These are phyloP conservation scores for Parnassius mnemosyne DNA, from an alignment of 2,888 invertebrate genomes.

Conservation along the genomic window DNA sequence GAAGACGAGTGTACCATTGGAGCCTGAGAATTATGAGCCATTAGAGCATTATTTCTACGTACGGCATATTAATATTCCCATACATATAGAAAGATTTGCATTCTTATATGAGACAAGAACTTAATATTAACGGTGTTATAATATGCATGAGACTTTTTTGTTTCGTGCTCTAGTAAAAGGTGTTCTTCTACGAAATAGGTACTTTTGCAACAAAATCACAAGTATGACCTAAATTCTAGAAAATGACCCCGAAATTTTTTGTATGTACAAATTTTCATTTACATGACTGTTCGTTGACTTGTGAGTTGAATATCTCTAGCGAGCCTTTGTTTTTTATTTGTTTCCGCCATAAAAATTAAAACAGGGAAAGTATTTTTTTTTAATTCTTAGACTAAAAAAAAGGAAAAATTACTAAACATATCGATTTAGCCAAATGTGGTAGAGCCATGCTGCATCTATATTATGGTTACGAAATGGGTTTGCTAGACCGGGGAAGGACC, in stretches of 20 bases:
- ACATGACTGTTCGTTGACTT: too few species aligned
- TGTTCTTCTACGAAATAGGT: background rate
- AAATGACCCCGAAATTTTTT: background rate
- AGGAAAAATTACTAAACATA: too few species aligned
- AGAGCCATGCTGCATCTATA: too few species aligned
- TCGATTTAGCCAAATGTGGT: too few species aligned
- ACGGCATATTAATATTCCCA: conserved; percentile 7
- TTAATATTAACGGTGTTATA: conserved; percentile 2
- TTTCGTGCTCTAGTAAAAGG: background rate
- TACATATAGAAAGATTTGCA: background rate
- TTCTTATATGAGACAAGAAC: conserved; percentile 1
- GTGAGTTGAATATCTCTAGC: background rate
- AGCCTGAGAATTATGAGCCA: background rate
- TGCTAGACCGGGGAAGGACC: too few species aligned
- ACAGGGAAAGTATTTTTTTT: too few species aligned
- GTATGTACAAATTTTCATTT: too few species aligned
- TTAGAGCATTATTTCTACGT: conserved; percentile 5
- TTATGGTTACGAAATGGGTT: too few species aligned
- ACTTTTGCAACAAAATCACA: conserved; percentile 13
- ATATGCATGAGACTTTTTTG: background rate
- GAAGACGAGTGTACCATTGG: too few species aligned
- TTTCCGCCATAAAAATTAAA: too few species aligned
- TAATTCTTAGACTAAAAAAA: too few species aligned
- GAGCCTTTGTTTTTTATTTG: background rate
- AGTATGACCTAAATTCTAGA: conserved; percentile 14